Evolutionary conservation across 2,113 vertebrate species (phyloP).

Genomic region (Scophthalmus maximus): DNA sequence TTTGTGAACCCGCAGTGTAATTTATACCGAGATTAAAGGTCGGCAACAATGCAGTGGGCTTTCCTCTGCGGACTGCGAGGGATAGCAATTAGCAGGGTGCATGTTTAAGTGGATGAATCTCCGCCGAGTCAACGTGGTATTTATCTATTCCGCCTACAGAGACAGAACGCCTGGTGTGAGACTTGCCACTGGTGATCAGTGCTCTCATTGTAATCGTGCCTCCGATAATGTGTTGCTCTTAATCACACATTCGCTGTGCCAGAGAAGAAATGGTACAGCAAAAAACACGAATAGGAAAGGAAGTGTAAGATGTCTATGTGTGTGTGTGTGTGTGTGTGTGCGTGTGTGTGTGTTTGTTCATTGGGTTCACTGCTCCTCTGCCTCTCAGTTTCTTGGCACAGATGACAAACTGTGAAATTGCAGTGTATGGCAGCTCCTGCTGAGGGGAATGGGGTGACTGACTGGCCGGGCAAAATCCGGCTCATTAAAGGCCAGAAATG

Average conservation of each 20-base stretch:
- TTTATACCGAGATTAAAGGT: conserved; percentile 56
- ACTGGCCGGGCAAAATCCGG: conserved; percentile 56
- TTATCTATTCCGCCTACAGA: conserved; percentile 68
- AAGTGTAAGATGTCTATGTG: too few relatives aligned
- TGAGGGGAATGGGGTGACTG: conserved; percentile 58
- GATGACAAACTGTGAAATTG: conserved; percentile 49
- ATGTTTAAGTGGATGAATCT: conserved; percentile 54
- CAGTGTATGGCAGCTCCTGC: conserved; percentile 59
- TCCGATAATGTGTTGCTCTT: conserved; percentile 63
- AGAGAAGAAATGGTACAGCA: conserved; percentile 26
- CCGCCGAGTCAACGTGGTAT: conserved; percentile 36
- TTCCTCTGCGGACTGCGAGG: not conserved
- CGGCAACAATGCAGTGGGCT: conserved; percentile 38
- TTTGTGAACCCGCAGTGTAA: conserved; percentile 40
- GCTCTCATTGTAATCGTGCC: conserved; percentile 52
- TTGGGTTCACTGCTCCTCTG: conserved; percentile 26
- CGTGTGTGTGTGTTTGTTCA: conserved; percentile 16
- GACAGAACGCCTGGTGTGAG: conserved; percentile 66
- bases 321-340: conserved; percentile 18
- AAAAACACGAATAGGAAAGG: conserved; percentile 24
- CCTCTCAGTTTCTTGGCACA: conserved; percentile 40
- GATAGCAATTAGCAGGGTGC: conserved; percentile 58
- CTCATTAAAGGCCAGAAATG: conserved; percentile 73
- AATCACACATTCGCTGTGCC: conserved; percentile 44
- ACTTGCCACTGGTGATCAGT: conserved; percentile 55